These are phyloP conservation scores for Dromiciops gliroides DNA, from an alignment of 2,113 vertebrate species.

Conservation along the genomic window DNA sequence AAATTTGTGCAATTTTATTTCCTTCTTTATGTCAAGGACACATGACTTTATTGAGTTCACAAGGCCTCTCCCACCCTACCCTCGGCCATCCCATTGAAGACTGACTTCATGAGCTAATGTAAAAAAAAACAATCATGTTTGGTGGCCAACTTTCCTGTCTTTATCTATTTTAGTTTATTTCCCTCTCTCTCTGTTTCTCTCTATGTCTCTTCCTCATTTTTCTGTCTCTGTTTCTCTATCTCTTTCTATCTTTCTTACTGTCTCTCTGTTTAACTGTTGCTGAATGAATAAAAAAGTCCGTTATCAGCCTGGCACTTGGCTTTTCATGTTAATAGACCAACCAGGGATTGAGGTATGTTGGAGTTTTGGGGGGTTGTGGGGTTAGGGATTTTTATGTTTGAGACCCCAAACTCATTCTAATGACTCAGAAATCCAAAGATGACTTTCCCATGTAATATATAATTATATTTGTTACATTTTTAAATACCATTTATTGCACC, in stretches of 20 bases:
- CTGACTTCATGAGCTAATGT: neutral
- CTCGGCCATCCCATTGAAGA: neutral
- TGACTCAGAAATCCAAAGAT: neutral
- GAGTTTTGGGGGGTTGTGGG: no score
- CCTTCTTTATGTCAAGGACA: neutral
- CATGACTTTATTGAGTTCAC: neutral
- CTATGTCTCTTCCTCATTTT: no score
- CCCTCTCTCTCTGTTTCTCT: no score
- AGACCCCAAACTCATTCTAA: accelerated
- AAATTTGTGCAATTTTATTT: neutral
- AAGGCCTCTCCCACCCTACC: neutral
- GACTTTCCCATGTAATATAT: neutral
- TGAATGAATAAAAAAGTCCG: neutral
- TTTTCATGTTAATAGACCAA: neutral
- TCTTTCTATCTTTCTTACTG: neutral
- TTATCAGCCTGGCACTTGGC: neutral
- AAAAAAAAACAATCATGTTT: neutral
- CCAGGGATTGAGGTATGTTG: neutral
- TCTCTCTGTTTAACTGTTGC: neutral
- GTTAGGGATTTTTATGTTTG: neutral
- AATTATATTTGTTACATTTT: neutral
- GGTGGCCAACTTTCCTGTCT: no score
- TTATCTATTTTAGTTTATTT: no score
- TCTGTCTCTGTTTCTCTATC: neutral
- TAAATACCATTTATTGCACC: neutral